Percentiles rank a stretch among this genome's conserved stretches.
phyloP scores from a whole-genome alignment of 2,888 invertebrate genomes.

The Lycaena phlaeas region DNA sequence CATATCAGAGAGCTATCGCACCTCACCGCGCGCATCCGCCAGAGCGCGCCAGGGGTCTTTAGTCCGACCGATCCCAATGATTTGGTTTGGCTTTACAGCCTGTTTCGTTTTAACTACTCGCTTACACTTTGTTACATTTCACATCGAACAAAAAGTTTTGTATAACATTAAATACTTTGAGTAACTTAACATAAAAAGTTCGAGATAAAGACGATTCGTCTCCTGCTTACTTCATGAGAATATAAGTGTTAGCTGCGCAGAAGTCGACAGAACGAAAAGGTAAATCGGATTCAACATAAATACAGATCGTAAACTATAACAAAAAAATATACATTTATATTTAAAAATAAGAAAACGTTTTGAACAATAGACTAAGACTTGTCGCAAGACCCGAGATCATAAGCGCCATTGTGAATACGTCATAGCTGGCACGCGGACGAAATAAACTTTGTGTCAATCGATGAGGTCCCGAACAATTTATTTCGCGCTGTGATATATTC shows the following conservation, averaged over 20 bases:
- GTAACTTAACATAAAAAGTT: conserved; percentile 1
- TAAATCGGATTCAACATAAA: conserved; percentile 11
- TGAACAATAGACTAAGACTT: conserved; percentile 34
- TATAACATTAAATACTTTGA: background rate
- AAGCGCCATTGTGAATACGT: conserved; percentile 51
- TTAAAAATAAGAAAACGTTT: conserved; percentile 36
- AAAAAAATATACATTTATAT: conserved; percentile 44
- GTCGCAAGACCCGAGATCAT: conserved; percentile 61
- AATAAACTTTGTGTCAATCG: conserved; percentile 20
- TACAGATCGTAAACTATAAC: conserved; percentile 26
- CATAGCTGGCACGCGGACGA: conserved; percentile 42
- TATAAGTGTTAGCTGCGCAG: background rate
- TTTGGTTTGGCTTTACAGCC: conserved; percentile 64
- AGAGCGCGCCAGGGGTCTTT: conserved; percentile 1
- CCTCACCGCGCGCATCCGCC: too few relatives aligned
- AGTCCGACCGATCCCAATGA: conserved; percentile 28
- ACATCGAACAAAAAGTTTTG: background rate
- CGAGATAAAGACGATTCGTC: background rate
- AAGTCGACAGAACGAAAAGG: conserved; percentile 2
- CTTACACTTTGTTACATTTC: background rate
- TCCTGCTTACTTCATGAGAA: background rate
- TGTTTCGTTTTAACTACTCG: conserved; percentile 13
- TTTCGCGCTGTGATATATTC: conserved; percentile 61
- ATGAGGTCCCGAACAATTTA: conserved; percentile 45
- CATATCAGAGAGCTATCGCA: too few relatives aligned